A percentile compares a stretch with the other conserved stretches of the same genome.
These are phyloP conservation scores for Triops longicaudatus DNA, from an alignment of 1,140 invertebrate species.

Conservation along the genomic window DNA sequence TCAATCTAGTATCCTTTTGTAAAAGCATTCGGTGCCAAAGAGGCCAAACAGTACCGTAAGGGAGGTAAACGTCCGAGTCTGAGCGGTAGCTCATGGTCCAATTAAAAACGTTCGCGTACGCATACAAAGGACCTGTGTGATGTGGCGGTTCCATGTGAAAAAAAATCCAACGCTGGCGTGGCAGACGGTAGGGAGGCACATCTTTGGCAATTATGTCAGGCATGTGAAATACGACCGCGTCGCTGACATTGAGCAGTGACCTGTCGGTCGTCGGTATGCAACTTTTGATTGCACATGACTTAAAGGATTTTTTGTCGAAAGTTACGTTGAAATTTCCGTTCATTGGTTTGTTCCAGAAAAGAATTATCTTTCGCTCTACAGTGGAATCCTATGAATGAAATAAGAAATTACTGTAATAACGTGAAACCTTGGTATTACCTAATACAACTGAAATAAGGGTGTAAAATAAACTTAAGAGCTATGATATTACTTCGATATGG, in stretches of 20 bases:
- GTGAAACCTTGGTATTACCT: too few relatives aligned
- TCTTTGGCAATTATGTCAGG: conserved; percentile 28
- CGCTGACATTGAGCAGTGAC: conserved; percentile 13
- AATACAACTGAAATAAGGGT: too few relatives aligned
- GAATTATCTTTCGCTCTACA: too few relatives aligned
- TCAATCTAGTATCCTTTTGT: background rate
- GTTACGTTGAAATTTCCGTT: too few relatives aligned
- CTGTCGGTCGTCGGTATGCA: conserved; percentile 31
- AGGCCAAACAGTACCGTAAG: background rate
- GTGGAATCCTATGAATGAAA: too few relatives aligned
- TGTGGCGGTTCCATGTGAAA: conserved; percentile 32
- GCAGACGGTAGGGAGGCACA: conserved; percentile 22
- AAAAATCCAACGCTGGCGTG: conserved; percentile 30
- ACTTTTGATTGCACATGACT: too few relatives aligned
- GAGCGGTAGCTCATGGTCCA: conserved; percentile 28
- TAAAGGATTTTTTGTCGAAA: too few relatives aligned
- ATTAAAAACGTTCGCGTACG: conserved; percentile 25
- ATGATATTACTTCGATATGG: too few relatives aligned
- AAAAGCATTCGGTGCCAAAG: background rate
- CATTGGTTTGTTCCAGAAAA: too few relatives aligned
- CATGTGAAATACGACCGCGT: conserved; percentile 33
- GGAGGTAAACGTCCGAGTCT: conserved; percentile 17
- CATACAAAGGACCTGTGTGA: conserved; percentile 17
- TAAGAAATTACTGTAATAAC: too few relatives aligned
- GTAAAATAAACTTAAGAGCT: too few relatives aligned